A percentile compares a stretch with the other conserved stretches of the same genome.
Evolutionary conservation across 2,888 invertebrate species (phyloP).

Genomic region (Protophormia terraenovae): DNA sequence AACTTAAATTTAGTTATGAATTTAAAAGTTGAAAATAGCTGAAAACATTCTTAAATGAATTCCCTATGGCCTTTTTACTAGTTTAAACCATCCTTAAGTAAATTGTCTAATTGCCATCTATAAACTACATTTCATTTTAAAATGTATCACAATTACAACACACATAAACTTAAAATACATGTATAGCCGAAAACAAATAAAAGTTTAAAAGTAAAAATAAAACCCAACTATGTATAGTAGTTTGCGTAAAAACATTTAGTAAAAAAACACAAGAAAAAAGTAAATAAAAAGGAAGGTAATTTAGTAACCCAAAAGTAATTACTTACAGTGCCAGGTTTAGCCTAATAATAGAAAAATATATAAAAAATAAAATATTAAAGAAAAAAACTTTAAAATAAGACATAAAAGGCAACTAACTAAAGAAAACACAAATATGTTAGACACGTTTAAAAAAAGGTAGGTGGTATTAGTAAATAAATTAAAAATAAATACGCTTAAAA

Average conservation of each 20-base stretch:
- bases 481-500: background rate
- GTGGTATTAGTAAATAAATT: slow-evolving; percentile 15
- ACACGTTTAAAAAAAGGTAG: background rate
- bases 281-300: slow-evolving; percentile 35
- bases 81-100: too few relatives aligned
- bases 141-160: background rate
- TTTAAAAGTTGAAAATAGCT: too few relatives aligned
- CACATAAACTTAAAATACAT: background rate
- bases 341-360: slow-evolving; percentile 78
- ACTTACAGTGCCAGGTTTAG: slow-evolving; percentile 85
- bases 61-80: too few relatives aligned
- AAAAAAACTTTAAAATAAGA: slow-evolving; percentile 17
- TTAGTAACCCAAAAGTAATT: slow-evolving; percentile 72
- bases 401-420: background rate
- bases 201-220: slow-evolving; percentile 21
- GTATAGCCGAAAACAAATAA: slow-evolving; percentile 16
- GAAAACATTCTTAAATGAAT: too few relatives aligned
- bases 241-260: slow-evolving; percentile 24
- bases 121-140: background rate
- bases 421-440: background rate
- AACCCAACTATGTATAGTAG: slow-evolving; percentile 16
- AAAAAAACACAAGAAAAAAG: slow-evolving; percentile 15
- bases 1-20: too few relatives aligned
- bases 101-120: background rate
- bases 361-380: slow-evolving; percentile 62